Conservation (phyloP, 2,888 invertebrate species). For the Brachynemurus nebulosus region DNA sequence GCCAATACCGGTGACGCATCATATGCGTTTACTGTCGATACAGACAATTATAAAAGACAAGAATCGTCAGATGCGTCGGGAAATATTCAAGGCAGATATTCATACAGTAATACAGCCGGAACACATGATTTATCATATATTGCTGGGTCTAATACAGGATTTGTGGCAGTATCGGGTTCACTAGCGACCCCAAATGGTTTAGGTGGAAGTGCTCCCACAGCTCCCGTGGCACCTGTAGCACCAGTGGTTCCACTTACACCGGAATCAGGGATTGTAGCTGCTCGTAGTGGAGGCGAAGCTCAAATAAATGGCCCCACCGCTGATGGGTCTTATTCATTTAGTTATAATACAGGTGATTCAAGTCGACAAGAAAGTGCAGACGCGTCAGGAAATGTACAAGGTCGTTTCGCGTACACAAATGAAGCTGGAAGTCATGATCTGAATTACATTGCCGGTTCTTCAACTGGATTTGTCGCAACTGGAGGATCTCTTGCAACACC, state of each 20-base stretch:
- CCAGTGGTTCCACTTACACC: not conserved
- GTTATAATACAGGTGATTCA: slow-evolving; percentile 20
- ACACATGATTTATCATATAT: slow-evolving; percentile 15
- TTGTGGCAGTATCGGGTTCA: slow-evolving; percentile 16
- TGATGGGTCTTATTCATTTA: slow-evolving; percentile 24
- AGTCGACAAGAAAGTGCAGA: slow-evolving; percentile 21
- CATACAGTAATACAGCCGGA: slow-evolving; percentile 13
- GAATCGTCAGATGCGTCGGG: slow-evolving; percentile 27
- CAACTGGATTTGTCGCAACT: slow-evolving; percentile 23
- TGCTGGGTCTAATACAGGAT: slow-evolving; percentile 17
- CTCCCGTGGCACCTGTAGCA: not conserved
- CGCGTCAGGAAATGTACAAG: slow-evolving; percentile 19
- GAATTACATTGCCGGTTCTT: slow-evolving; percentile 22
- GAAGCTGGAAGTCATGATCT: slow-evolving; percentile 20
- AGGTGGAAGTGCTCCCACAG: not conserved
- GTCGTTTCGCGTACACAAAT: slow-evolving; percentile 19
- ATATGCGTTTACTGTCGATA: slow-evolving; percentile 24
- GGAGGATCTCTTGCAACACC: slow-evolving; percentile 18
- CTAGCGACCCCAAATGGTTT: slow-evolving; percentile 14
- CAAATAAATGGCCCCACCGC: slow-evolving; percentile 11
- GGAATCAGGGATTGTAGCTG: not conserved
- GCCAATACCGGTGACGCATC: slow-evolving; percentile 18
- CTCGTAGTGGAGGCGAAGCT: not conserved
- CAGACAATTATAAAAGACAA: slow-evolving; percentile 25
- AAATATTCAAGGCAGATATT: slow-evolving; percentile 19